Conservation (phyloP, 2,113 vertebrate species). For the Actenoides lindsayi region DNA sequence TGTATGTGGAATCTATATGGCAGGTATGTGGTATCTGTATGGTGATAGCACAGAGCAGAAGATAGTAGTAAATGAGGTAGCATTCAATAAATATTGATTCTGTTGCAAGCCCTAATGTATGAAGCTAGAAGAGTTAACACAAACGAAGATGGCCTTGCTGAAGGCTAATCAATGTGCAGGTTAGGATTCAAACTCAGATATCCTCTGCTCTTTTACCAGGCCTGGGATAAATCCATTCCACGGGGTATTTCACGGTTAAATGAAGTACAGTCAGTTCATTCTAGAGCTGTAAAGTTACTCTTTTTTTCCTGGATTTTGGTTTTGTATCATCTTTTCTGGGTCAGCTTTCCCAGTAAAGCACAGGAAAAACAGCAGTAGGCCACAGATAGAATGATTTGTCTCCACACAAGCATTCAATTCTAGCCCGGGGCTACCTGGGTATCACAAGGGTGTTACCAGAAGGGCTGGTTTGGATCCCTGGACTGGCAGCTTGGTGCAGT, state of each 20-base stretch:
- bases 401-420: not conserved
- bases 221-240: not conserved
- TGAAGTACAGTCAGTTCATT: too few relatives aligned
- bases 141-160: not conserved
- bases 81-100: not conserved
- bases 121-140: not conserved
- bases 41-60: not conserved
- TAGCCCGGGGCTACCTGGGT: not conserved
- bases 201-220: not conserved
- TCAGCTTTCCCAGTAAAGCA: not conserved
- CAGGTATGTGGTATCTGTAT: not conserved
- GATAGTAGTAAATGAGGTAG: not conserved
- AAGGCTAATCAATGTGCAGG: not conserved
- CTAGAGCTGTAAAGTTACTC: not conserved
- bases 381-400: not conserved
- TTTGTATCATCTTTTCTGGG: not conserved
- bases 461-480: not conserved
- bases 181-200: not conserved
- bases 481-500: fast-evolving
- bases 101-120: not conserved
- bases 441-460: fast-evolving
- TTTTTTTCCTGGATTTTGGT: not conserved
- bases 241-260: not conserved
- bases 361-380: not conserved
- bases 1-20: not conserved